phyloP scores from a whole-genome alignment of 1,140 invertebrate species.

The Pogonomyrmex californicus region DNA sequence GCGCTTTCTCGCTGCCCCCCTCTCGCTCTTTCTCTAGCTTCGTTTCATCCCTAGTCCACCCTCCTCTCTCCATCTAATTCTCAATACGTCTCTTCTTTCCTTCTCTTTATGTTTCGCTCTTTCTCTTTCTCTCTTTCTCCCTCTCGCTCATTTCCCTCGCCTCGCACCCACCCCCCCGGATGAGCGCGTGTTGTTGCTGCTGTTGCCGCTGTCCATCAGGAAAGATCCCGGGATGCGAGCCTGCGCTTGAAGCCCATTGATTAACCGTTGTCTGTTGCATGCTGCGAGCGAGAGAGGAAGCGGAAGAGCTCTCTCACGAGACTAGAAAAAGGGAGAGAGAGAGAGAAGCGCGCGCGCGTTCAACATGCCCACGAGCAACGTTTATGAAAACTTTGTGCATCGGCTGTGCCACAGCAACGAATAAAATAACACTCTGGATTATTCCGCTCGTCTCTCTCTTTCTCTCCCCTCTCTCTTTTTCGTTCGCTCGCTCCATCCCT shows the following conservation, averaged over 20 bases:
- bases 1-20: constrained; percentile 54
- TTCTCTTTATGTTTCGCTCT: constrained; percentile 3
- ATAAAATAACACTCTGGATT: constrained; percentile 59
- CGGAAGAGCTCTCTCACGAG: constrained; percentile 24
- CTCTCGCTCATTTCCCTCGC: background rate
- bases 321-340: background rate
- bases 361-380: constrained; percentile 73
- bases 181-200: constrained; percentile 74
- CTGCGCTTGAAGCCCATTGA: constrained; percentile 86
- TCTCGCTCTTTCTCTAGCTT: constrained; percentile 11
- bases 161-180: constrained; percentile 1
- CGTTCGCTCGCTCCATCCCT: background rate
- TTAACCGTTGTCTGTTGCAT: constrained; percentile 85
- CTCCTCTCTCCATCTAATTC: constrained; percentile 38
- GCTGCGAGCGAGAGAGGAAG: constrained; percentile 74
- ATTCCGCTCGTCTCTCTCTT: background rate
- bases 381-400: constrained; percentile 84
- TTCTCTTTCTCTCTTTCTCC: no score
- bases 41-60: constrained; percentile 13
- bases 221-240: constrained; percentile 83
- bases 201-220: constrained; percentile 84
- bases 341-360: constrained; percentile 50
- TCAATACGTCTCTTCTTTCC: constrained; percentile 12
- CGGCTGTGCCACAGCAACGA: constrained; percentile 72
- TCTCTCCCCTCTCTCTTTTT: background rate